Evolutionary conservation across 1,140 invertebrate genomes (phyloP), one percentile per base, ranked within the genome.

Genomic region (Hesperophylax magnus): DNA sequence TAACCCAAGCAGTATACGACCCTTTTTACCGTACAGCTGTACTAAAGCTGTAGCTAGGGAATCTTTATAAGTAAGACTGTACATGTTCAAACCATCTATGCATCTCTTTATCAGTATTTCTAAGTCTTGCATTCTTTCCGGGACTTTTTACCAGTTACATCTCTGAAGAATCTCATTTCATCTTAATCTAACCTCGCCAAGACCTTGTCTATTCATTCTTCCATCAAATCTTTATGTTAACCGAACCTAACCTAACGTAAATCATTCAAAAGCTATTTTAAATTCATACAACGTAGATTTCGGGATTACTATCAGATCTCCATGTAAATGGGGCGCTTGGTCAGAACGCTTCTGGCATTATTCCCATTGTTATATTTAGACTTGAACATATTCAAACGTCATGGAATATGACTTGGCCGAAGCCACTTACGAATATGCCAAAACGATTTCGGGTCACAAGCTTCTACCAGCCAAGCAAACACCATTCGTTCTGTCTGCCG

Each of bases 311-410:
- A 71, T 71, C 34, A 53, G 34, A 71, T 71, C 22, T 8, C 18
- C 22, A 71, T 71, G 34, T 53, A 71, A 71, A 71, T 20, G 39
- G 17, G 14, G n/a, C 67, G 39, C 39, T 22, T 52, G 67, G 67
- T 53, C n/a, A 71, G 14, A n/a, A 9, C 2, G 47, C 8, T n/a
- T 34, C 17, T 27, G 63, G 34, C n/a, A 71, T 14, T 52, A n/a
- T 17, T 71, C 39, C 34, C 39, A 47, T 18, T 47, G 67, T 71
- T 52, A 52, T 71, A 71, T 47, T 71, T 71, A 24, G 39, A 71
- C 67, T 8, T 20, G 67, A 71, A 52, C 67, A 53, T 71, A 71
- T 71, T 71, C 67, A 71, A 39, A 17, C 67, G 67, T 71, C 67
- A 20, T 52, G 67, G 67, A 52, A 71, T 52, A 71, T 52, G 67